A percentile compares a stretch with the other conserved stretches of the same genome.
Evolutionary conservation across 2,888 invertebrate species (phyloP).

Genomic region (Eurytoma adleriae): DNA sequence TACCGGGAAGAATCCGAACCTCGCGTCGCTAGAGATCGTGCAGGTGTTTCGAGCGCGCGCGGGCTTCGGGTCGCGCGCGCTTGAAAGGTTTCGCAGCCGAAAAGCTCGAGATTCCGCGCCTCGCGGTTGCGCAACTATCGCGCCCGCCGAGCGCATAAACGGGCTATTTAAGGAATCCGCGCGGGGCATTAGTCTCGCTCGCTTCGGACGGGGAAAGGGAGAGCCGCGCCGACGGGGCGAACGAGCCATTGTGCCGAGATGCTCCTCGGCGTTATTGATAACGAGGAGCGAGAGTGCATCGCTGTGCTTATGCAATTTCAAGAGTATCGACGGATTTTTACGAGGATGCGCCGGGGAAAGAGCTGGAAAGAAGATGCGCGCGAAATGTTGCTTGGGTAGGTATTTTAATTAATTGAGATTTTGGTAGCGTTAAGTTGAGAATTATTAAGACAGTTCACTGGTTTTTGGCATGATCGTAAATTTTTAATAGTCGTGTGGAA

Average conservation of each 20-base stretch:
- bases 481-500: too few species aligned
- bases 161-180: slow-evolving; percentile 33
- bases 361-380: too few species aligned
- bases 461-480: too few species aligned
- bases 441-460: too few species aligned
- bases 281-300: neutral
- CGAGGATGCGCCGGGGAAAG: too few species aligned
- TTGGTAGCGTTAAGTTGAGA: too few species aligned
- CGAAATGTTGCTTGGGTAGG: too few species aligned
- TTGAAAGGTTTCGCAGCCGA: neutral
- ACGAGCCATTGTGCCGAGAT: slow-evolving; percentile 41
- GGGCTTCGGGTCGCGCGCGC: neutral
- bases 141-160: neutral
- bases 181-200: neutral
- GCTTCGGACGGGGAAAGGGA: neutral
- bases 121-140: neutral
- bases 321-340: neutral
- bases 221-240: slow-evolving; percentile 17
- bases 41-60: too few species aligned
- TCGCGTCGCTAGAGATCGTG: too few species aligned
- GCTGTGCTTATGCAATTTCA: slow-evolving; percentile 25
- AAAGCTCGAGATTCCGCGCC: too few species aligned
- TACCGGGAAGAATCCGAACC: too few species aligned
- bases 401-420: too few species aligned
- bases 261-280: neutral